Percentiles rank a stretch among this genome's conserved stretches.
Evolutionary conservation across 2,888 invertebrate species (phyloP).

Genomic region (Melinaea menophilus): DNA sequence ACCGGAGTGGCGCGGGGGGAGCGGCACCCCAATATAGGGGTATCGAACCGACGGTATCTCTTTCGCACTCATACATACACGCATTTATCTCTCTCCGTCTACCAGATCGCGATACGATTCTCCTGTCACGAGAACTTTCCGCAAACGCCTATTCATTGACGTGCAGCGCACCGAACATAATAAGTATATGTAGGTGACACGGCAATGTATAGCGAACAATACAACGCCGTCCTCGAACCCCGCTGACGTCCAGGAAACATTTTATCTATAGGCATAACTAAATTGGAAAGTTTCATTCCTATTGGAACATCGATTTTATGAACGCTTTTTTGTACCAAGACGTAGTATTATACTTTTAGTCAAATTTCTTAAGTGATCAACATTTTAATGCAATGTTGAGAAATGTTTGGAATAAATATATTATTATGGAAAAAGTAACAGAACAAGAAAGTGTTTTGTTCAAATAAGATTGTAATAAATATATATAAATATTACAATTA

Average conservation of each 20-base stretch:
- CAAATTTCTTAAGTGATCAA: too few species aligned
- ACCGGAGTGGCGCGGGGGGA: constrained; percentile 40
- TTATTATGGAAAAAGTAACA: too few species aligned
- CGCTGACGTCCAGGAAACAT: constrained; percentile 36
- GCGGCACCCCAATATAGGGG: constrained; percentile 50
- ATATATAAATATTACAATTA: too few species aligned
- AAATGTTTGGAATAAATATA: too few species aligned
- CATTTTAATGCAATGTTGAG: too few species aligned
- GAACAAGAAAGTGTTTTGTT: too few species aligned
- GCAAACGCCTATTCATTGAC: constrained; percentile 28
- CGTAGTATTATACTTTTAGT: neutral
- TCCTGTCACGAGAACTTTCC: constrained; percentile 36
- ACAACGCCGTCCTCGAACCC: constrained; percentile 28
- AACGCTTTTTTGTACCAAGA: constrained; percentile 11
- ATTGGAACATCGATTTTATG: constrained; percentile 27
- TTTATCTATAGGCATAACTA: constrained; percentile 18
- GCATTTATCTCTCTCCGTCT: constrained; percentile 38
- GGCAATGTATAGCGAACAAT: constrained; percentile 44
- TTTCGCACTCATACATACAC: constrained; percentile 43
- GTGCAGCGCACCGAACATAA: constrained; percentile 19
- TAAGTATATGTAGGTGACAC: constrained; percentile 37
- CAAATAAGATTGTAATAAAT: too few species aligned
- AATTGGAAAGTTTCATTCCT: constrained; percentile 18
- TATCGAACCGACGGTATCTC: constrained; percentile 54
- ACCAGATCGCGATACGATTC: constrained; percentile 24